phyloP scores from a whole-genome alignment of 2,888 invertebrate species.

The Acanthosoma haemorrhoidale region DNA sequence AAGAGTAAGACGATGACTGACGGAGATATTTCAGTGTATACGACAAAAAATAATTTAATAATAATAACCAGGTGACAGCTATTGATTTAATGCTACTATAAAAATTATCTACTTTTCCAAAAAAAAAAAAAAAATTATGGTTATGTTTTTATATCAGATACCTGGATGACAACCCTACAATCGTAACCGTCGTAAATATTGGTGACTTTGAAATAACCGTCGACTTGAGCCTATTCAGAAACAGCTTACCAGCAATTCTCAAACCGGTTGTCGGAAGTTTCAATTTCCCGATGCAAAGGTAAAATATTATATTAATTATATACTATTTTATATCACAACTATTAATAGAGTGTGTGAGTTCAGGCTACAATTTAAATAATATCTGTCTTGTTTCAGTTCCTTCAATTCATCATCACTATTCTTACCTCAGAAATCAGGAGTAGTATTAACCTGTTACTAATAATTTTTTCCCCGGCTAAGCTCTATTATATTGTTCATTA shows the following conservation, averaged over 20 bases:
- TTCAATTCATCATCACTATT: too few species aligned
- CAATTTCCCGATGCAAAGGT: not conserved
- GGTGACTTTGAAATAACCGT: conserved; percentile 43
- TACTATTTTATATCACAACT: not conserved
- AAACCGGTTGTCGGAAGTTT: not conserved
- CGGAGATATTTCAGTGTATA: conserved; percentile 26
- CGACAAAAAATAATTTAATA: not conserved
- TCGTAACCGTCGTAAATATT: conserved; percentile 54
- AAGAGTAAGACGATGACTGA: conserved; percentile 49
- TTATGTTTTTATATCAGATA: conserved; percentile 20
- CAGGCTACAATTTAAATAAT: too few species aligned
- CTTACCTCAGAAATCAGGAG: too few species aligned
- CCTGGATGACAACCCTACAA: conserved; percentile 33
- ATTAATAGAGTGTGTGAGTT: too few species aligned
- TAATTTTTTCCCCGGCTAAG: too few species aligned
- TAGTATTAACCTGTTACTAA: too few species aligned
- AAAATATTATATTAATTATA: not conserved
- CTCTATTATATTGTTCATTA: too few species aligned
- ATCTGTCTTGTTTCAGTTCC: too few species aligned
- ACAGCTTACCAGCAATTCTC: not conserved
- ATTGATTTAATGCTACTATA: not conserved
- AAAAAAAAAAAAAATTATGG: not conserved
- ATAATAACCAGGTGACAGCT: not conserved
- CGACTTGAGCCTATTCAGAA: not conserved
- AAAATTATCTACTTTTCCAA: not conserved